These are phyloP conservation scores for Branchinecta lynchi DNA, from an alignment of 1,140 invertebrate species.

Conservation along the genomic window DNA sequence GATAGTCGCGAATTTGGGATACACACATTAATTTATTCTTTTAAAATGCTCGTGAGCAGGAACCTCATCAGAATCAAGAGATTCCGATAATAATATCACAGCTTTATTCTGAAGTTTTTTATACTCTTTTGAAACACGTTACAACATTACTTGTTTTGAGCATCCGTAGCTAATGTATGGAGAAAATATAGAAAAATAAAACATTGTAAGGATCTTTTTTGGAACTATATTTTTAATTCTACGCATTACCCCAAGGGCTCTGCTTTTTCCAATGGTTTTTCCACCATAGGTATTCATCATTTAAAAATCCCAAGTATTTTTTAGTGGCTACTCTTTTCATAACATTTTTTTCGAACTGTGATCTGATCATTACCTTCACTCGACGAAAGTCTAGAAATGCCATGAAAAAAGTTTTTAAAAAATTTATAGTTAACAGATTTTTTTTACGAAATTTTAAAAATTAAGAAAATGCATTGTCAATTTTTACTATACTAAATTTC, in stretches of 20 bases:
- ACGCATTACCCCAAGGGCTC: neutral
- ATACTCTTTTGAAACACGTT: conserved; percentile 8
- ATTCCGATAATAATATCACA: neutral
- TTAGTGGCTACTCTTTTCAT: neutral
- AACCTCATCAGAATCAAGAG: neutral
- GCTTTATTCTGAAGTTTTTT: conserved; percentile 11
- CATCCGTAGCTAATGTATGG: conserved; percentile 9
- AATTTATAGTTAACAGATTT: neutral
- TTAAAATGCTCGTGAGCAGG: conserved; percentile 3
- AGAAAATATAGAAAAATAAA: conserved; percentile 11
- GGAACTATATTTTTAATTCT: neutral
- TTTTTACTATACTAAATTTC: neutral
- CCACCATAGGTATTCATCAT: neutral
- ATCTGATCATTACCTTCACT: neutral
- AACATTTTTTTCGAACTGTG: neutral
- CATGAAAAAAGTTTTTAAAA: neutral
- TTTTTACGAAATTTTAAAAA: neutral
- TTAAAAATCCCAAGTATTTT: conserved; percentile 8
- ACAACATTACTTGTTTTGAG: neutral
- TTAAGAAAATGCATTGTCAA: neutral
- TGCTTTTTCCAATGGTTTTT: conserved; percentile 2
- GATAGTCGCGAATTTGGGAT: conserved; percentile 1
- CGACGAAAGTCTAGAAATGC: neutral
- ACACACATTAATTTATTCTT: conserved; percentile 1
- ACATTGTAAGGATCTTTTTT: neutral